Conservation (phyloP, 2,888 invertebrate species). For the Diaphora mendica region DNA sequence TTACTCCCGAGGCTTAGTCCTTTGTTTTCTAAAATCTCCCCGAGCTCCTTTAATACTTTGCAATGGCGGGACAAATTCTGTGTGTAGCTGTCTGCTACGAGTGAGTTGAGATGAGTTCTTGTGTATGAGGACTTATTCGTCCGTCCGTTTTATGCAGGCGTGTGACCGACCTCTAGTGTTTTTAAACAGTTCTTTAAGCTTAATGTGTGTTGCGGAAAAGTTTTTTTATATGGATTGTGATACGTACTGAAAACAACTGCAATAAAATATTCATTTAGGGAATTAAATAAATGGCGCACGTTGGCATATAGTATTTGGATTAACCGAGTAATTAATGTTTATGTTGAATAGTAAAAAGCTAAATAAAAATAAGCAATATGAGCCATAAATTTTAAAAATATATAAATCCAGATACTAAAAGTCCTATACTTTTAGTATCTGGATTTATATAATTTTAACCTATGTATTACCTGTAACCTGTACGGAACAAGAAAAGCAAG, state of each 20-base stretch:
- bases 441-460: too few species aligned
- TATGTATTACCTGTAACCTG: too few species aligned
- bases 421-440: too few species aligned
- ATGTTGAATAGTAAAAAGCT: background rate
- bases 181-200: slow-evolving; percentile 11
- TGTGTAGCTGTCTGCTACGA: slow-evolving; percentile 64
- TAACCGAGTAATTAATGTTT: background rate
- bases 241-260: background rate
- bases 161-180: slow-evolving; percentile 24
- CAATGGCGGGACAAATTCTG: slow-evolving; percentile 74
- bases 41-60: slow-evolving; percentile 78
- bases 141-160: slow-evolving; percentile 39
- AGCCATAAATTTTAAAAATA: background rate
- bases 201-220: background rate
- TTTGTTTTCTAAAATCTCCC: slow-evolving; percentile 77
- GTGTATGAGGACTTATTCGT: slow-evolving; percentile 37
- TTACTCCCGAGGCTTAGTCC: slow-evolving; percentile 73
- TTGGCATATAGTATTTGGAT: background rate
- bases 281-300: background rate
- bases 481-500: background rate
- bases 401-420: background rate
- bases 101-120: slow-evolving; percentile 54
- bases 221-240: background rate
- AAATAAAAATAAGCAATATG: background rate
- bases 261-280: background rate